A percentile compares a stretch with the other conserved stretches of the same genome.
Conservation (phyloP, 1,140 invertebrate species). For the Eumaeus atala region DNA sequence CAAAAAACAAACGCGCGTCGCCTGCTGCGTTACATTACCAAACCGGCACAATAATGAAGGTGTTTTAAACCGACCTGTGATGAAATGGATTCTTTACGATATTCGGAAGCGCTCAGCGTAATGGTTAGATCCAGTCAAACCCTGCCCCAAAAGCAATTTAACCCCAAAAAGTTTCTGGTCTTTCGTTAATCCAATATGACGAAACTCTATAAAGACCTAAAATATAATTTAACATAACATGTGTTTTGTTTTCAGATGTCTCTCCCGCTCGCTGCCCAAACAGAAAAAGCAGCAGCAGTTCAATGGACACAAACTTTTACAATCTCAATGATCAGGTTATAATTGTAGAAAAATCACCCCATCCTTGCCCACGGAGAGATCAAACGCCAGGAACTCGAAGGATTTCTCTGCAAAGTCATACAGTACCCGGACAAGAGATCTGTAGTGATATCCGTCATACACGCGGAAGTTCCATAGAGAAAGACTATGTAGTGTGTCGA, state of each 20-base stretch:
- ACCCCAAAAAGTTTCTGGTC: no score
- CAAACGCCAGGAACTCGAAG: constrained; percentile 58
- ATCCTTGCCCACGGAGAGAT: constrained; percentile 50
- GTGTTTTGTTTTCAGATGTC: constrained; percentile 77
- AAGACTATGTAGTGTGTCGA: constrained; percentile 69
- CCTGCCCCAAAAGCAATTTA: no score
- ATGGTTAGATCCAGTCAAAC: no score
- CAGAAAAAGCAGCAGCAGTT: constrained; percentile 79
- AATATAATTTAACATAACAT: no score
- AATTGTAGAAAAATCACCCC: constrained; percentile 73
- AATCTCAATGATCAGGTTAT: constrained; percentile 77
- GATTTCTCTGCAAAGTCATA: constrained; percentile 64
- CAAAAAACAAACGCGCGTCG: no score
- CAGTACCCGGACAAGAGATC: constrained; percentile 54
- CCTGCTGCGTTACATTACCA: no score
- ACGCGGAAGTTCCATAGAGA: constrained; percentile 71
- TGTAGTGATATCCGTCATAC: constrained; percentile 53
- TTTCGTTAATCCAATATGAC: no score
- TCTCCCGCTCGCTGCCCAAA: constrained; percentile 79
- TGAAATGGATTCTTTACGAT: no score
- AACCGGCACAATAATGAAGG: no score
- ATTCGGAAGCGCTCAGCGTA: no score
- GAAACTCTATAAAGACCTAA: no score
- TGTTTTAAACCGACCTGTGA: no score
- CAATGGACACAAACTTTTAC: constrained; percentile 80